A percentile compares a stretch with the other conserved stretches of the same genome.
phyloP scores from a whole-genome alignment of 2,888 invertebrate genomes.

The Frankliniella fusca region DNA sequence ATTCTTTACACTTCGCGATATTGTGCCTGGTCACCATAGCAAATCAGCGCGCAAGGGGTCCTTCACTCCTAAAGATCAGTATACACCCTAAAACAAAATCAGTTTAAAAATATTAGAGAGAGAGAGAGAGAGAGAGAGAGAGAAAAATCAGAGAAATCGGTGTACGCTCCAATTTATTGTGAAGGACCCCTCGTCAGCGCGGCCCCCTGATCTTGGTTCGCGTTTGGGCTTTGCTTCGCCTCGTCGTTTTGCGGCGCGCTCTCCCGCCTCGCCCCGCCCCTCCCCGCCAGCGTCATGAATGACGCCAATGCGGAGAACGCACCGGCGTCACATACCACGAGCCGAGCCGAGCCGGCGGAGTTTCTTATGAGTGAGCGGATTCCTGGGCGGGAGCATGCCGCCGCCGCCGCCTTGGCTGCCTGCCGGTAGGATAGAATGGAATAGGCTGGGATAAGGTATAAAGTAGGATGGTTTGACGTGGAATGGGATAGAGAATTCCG shows the following conservation, averaged over 20 bases:
- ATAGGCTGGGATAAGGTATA: background rate
- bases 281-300: background rate
- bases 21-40: too few relatives aligned
- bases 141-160: too few relatives aligned
- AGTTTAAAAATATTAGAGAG: too few relatives aligned
- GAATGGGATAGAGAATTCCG: too few relatives aligned
- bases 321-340: background rate
- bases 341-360: background rate
- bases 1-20: too few relatives aligned
- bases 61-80: too few relatives aligned
- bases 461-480: background rate
- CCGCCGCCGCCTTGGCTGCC: background rate
- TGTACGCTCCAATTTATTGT: too few relatives aligned
- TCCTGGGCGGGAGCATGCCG: background rate
- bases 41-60: too few relatives aligned
- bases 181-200: too few relatives aligned
- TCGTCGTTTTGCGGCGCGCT: background rate
- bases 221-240: background rate
- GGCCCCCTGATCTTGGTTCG: background rate
- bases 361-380: slow-evolving; percentile 5
- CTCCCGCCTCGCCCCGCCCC: background rate
- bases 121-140: too few relatives aligned
- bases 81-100: too few relatives aligned
- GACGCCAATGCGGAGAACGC: background rate
- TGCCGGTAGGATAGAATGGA: background rate